These are phyloP conservation scores for Ostrea denselamellosa DNA, from an alignment of 1,140 invertebrate genomes.

Conservation along the genomic window DNA sequence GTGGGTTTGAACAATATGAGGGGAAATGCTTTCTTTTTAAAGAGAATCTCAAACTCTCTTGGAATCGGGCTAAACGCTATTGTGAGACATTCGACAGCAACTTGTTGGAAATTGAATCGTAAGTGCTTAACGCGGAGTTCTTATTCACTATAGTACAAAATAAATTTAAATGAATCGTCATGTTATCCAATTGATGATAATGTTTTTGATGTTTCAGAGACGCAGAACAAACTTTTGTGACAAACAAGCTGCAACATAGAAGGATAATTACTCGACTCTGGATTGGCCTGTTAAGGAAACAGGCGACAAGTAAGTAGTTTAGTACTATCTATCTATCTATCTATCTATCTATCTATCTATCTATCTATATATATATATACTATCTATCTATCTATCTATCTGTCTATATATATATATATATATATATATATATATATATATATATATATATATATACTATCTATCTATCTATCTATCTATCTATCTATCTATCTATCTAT, in stretches of 20 bases:
- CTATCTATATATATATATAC: no score
- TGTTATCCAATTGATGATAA: not conserved
- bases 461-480: no score
- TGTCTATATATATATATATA: no score
- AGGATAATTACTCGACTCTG: not conserved
- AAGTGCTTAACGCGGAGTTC: not conserved
- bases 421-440: no score
- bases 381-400: no score
- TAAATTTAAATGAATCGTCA: no score
- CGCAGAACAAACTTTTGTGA: conserved; percentile 10
- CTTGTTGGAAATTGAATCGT: conserved; percentile 37
- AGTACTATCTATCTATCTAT: not conserved
- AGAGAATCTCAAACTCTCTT: not conserved
- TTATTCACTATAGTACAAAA: not conserved
- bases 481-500: no score
- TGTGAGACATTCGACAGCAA: conserved; percentile 4
- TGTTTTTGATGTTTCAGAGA: not conserved
- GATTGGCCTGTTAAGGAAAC: not conserved
- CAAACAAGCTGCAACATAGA: not conserved
- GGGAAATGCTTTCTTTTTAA: conserved; percentile 21
- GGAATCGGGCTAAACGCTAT: not conserved
- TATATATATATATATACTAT: no score
- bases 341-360: no score
- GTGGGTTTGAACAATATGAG: conserved; percentile 2
- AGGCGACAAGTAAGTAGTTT: not conserved